Evolutionary conservation across 1,140 invertebrate species (phyloP), one percentile per base, ranked within the genome.

Genomic region (Druon quercuslanigerum): DNA sequence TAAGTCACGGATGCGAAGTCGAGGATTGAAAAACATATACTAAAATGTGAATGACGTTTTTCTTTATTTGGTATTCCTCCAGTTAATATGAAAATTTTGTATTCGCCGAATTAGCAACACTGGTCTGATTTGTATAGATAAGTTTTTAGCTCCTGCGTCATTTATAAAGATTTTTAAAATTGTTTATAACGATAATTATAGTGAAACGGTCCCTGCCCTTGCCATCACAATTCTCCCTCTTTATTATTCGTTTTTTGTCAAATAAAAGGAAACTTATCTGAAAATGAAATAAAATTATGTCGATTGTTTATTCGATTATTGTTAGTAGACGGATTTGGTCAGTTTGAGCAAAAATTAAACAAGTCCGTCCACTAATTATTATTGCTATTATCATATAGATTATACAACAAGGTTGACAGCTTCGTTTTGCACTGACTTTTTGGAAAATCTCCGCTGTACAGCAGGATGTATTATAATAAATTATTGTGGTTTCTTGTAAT

Each of bases 381-480:
- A 40, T 40, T 20, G 20, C 57, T 33, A 66, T 33, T 66, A 66
- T 66, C 40, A 40, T 14, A 33, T 25, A 66, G 16, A 66, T 40
- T 33, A 13, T 66, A 66, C 57, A 14, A 66, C 25, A 20, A 66
- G 57, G 57, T 57, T 75, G 77, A 74, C 57, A 75, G 79, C 85
- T 82, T 81, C 86, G 86, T 87, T 83, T 88, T 88, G 84, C 86
- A 88, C 86, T 87, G 85, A 85, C 88, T 89, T 86, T 86, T 72
- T 73, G 70, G 52, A 73, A 81, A 89, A 88, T 90, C 87, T 89
- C 87, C 86, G 86, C 86, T 90, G 87, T 90, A 91, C 88, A 90
- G 89, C 88, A 90, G 89, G 88, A 88, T 91, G 90, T 91, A 90
- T 89, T 89, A 90, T 90, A 90, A 90, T 90, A 89, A 90, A 90